Evolutionary conservation across 1,140 invertebrate genomes (phyloP), one percentile per base, ranked within the genome.

Genomic region (Macrostomum lignano): DNA sequence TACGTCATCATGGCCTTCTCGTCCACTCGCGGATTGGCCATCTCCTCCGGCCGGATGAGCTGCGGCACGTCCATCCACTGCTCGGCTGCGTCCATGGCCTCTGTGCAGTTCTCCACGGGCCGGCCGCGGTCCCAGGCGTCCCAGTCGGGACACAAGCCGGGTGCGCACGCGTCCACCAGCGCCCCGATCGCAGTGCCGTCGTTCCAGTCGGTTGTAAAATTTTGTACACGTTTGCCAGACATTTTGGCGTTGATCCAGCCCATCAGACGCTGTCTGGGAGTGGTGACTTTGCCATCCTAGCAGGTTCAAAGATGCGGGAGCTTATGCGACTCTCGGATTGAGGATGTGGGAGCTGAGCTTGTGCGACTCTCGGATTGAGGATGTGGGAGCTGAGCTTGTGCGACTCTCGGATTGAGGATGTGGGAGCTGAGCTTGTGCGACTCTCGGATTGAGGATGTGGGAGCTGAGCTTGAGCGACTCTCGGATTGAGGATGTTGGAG

Each of bases 1-100:
- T 84, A 88, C 1, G 79, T 88, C 79, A 88, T 88, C 73, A 88
- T 81, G 11, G 74, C 78, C 55, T 77, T 65, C 49, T 88, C 81
- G 52, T 88, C 79, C 33, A 86, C 71, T 46, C 82, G 79, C 3
- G 77, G 76, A 58, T 79, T 79, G 17, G 75, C 69, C 64, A 88
- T 72, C 61, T 88, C 79, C 46, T 82, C 74, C 5, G 79, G 78
- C 58, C 70, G 74, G 39, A 88, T 77, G 13, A 88, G 63, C 68
- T 79, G 44, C 7, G 74, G 74, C 36, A 88, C 69, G 49, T 73
- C 73, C 2, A 86, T 60, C 72, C 73, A 78, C 52, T 86, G 71
- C 49, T 84, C 76, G 36, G 79, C 79, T 19, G 77, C 56, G 40
- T 73, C 69, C 76, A 88, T 82, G 6, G 79, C 79, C 59, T 81